Base-by-base conservation (phyloP, 2,888 invertebrate genomes). In the Philereme vetulata region DNA sequence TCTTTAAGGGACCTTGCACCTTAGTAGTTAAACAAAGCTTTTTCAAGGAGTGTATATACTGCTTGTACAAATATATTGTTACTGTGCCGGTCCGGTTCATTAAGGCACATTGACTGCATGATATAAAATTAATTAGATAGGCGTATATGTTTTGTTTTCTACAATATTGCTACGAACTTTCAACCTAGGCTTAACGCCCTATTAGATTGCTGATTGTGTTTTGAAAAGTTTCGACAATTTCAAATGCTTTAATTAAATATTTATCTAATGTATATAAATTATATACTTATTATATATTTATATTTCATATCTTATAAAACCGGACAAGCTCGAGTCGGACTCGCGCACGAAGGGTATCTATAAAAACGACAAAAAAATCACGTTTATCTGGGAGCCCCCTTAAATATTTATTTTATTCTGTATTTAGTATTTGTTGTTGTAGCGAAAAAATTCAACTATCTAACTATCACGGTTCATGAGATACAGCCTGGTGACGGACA, bases 91-190 rank as follows among this genome's bases (percentile, higher is more conserved):
- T 73, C 71, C 75, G 74, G 81, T 86, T 88, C 85, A 87, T 88
- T 88, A 86, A 81, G 75, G 78, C 75, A 81, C 82, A 84, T 84
- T 84, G 80, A 76, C 75, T 74, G 74, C 74, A 72, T 77, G 78
- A 73, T 74, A 77, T 84, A 79, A 75, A 80, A 80, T 80, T 81
- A 82, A 84, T 84, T 85, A 82, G 83, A 80, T 76, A 61, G 61
- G 53, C 59, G 74, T 63, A 62, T 70, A 62, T 64, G 21, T 21
- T 21, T 21, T 21, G 21, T 21, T 61, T 64, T 52, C 59, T 62
- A 60, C 55, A 66, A 56, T 62, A 62, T 65, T 64, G 38, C 40
- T 50, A 55, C 1, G 21, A 1, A 21, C 54, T 52, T 56, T 55
- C 45, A 54, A 51, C 42, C 49, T 49, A 45, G 34, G 10, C 45